These are phyloP conservation scores for Magallana ariakensis DNA, from an alignment of 1,140 invertebrate genomes.

Conservation along the genomic window DNA sequence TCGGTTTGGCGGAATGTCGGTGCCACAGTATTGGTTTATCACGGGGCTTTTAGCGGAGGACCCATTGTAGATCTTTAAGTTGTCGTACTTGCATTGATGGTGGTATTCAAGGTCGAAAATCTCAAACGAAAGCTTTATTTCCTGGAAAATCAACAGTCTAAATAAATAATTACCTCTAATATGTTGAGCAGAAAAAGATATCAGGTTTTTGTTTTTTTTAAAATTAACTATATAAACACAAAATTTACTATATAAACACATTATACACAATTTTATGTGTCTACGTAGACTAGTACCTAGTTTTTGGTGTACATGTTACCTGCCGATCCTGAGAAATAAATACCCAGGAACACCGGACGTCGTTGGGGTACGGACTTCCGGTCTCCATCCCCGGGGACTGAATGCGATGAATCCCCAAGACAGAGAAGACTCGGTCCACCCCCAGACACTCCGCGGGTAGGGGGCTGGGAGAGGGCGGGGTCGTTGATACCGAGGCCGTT, in stretches of 20 bases:
- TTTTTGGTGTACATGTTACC: background rate
- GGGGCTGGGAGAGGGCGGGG: background rate
- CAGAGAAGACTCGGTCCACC: background rate
- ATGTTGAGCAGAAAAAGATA: too few species aligned
- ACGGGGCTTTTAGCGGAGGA: background rate
- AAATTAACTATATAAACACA: too few species aligned
- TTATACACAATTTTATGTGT: too few species aligned
- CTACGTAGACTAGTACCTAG: too few species aligned
- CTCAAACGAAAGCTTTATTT: background rate
- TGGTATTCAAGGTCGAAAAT: background rate
- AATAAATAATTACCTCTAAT: too few species aligned
- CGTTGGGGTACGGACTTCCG: background rate
- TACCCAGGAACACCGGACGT: slow-evolving; percentile 15
- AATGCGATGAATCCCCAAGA: background rate
- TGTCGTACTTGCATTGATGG: background rate
- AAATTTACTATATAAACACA: too few species aligned
- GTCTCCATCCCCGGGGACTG: background rate
- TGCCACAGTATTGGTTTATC: background rate
- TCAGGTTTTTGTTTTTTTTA: too few species aligned
- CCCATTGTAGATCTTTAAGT: slow-evolving; percentile 29
- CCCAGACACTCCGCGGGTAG: background rate
- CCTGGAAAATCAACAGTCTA: background rate
- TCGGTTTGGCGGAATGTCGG: background rate
- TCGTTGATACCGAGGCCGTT: too few species aligned
- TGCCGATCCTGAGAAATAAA: slow-evolving; percentile 2